Evolutionary conservation across 2,797 vertebrate genomes (phyloP).

Genomic region (Ispidina lecontei): DNA sequence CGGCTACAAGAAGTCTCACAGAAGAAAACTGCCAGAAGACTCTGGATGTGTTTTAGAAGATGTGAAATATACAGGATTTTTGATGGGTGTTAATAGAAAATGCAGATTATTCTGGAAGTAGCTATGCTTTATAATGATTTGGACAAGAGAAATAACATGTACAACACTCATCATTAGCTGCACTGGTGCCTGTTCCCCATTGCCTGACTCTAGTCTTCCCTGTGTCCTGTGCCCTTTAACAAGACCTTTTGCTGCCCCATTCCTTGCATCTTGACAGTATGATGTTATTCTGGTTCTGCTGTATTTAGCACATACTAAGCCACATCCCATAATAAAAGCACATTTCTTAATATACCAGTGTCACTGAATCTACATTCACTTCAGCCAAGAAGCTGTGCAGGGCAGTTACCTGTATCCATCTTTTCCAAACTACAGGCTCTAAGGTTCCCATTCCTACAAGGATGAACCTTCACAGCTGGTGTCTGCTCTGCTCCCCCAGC

Average conservation of each 20-base stretch:
- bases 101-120: background rate
- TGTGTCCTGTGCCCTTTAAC: background rate
- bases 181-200: background rate
- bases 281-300: background rate
- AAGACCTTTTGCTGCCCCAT: background rate
- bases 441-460: background rate
- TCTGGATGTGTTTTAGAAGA: background rate
- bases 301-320: background rate
- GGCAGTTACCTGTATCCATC: background rate
- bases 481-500: background rate
- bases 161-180: background rate
- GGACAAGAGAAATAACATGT: background rate
- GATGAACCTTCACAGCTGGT: background rate
- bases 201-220: background rate
- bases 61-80: background rate
- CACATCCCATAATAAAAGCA: background rate
- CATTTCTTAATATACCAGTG: background rate
- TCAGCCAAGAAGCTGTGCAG: background rate
- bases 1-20: background rate
- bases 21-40: background rate
- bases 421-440: fast-evolving
- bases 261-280: background rate
- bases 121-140: background rate
- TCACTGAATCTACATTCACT: background rate
- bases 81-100: background rate